Conservation (phyloP, 2,797 vertebrate genomes). For the Gouania willdenowi region DNA sequence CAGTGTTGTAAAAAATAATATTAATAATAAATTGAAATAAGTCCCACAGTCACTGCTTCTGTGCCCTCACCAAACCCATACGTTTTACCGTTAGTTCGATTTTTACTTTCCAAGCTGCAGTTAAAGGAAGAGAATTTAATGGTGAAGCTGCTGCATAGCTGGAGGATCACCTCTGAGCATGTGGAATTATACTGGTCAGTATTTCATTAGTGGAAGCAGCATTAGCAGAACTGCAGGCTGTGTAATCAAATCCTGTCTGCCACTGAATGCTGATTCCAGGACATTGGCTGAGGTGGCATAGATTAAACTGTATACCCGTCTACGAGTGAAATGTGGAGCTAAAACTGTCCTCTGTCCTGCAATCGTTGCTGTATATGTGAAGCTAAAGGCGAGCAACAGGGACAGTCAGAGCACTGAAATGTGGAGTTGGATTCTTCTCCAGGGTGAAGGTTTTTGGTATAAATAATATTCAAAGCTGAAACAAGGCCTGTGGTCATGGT, state of each 20-base stretch:
- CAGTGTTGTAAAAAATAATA: too few relatives aligned
- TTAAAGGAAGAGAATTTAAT: constrained; percentile 2
- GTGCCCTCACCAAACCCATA: too few relatives aligned
- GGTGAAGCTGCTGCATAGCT: background rate
- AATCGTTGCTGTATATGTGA: constrained; percentile 4
- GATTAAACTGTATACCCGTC: background rate
- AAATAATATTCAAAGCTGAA: constrained; percentile 24
- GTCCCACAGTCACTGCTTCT: too few relatives aligned
- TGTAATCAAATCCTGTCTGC: background rate
- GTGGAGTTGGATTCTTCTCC: constrained; percentile 10
- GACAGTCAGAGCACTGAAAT: background rate
- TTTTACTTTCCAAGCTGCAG: too few relatives aligned
- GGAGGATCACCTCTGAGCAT: background rate
- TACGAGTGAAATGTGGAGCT: background rate
- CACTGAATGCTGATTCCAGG: background rate
- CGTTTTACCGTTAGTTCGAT: too few relatives aligned
- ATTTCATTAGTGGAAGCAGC: background rate
- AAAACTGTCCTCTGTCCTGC: background rate
- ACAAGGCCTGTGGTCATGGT: background rate
- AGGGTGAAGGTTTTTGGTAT: constrained; percentile 14
- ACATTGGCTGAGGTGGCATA: constrained; percentile 4
- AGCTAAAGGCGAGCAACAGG: background rate
- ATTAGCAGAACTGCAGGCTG: background rate
- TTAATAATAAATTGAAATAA: too few relatives aligned
- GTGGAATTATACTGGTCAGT: background rate